These are phyloP conservation scores for Lasioglossum malachurum DNA, from an alignment of 2,888 invertebrate genomes.

Conservation along the genomic window DNA sequence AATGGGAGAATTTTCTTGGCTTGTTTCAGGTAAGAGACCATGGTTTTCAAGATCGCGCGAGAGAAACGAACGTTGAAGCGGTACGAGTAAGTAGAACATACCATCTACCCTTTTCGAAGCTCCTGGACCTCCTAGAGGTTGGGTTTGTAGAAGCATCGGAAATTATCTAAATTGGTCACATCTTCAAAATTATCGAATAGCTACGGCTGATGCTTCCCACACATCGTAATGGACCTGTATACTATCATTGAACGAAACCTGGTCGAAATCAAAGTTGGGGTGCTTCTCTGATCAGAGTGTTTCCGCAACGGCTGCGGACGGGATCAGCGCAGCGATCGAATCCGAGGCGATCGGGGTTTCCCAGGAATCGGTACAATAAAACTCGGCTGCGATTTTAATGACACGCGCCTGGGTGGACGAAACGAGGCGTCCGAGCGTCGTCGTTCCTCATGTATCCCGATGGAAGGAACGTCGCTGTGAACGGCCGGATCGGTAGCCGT, in stretches of 20 bases:
- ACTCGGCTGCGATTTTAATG: conserved; percentile 33
- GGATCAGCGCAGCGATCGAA: background rate
- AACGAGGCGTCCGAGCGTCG: conserved; percentile 17
- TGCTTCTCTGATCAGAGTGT: background rate
- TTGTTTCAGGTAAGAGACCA: conserved; percentile 82
- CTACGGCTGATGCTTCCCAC: no score
- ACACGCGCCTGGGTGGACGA: conserved; percentile 25
- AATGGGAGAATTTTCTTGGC: conserved; percentile 57
- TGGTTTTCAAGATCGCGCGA: conserved; percentile 27
- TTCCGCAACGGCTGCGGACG: background rate
- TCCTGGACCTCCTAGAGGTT: background rate
- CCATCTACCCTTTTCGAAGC: conserved; percentile 39
- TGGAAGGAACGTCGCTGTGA: conserved; percentile 44
- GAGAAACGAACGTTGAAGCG: conserved; percentile 43
- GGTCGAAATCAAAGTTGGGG: background rate
- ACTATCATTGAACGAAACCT: background rate
- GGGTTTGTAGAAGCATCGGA: background rate
- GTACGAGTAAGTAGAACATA: conserved; percentile 74
- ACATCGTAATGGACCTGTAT: background rate
- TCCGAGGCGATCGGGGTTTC: background rate
- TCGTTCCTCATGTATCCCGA: conserved; percentile 43
- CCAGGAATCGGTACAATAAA: conserved; percentile 16
- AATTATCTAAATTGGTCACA: background rate
- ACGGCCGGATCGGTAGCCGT: conserved; percentile 66
- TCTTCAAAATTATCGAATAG: background rate